These are phyloP conservation scores for Syngnathus floridae DNA, from an alignment of 2,113 vertebrate species.

Conservation along the genomic window DNA sequence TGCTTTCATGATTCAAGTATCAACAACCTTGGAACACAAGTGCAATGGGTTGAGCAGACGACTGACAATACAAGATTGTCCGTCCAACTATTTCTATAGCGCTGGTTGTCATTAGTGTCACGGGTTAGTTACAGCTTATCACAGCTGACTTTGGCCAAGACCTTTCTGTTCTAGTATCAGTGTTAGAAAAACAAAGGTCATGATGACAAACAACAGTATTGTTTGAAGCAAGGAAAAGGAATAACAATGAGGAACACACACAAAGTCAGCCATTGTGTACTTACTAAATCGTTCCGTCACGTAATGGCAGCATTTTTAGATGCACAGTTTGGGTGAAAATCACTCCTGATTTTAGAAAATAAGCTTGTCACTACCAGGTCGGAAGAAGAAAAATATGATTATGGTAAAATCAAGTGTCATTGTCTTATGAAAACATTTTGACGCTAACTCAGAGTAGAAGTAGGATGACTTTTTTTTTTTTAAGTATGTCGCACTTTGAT, in stretches of 20 bases:
- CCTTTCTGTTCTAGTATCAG: background rate
- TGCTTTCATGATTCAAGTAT: too few species aligned
- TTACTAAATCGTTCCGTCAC: background rate
- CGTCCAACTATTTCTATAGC: background rate
- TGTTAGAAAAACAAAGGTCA: background rate
- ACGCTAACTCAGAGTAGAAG: background rate
- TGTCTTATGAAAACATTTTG: background rate
- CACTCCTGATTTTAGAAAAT: slow-evolving; percentile 1
- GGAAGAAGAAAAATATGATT: background rate
- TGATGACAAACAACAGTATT: background rate
- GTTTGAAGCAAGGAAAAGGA: background rate
- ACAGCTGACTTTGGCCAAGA: background rate
- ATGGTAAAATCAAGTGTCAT: background rate
- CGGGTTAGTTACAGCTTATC: background rate
- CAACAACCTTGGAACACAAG: too few species aligned
- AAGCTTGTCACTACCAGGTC: background rate
- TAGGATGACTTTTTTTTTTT: background rate
- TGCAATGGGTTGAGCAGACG: too few species aligned
- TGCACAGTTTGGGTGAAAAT: background rate
- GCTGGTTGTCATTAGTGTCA: background rate
- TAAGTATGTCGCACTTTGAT: background rate
- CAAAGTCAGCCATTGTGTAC: background rate
- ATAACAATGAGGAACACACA: background rate
- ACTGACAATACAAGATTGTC: background rate
- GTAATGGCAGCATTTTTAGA: background rate